Base-by-base conservation (phyloP, 2,113 vertebrate species). In the Aepyceros melampus region DNA sequence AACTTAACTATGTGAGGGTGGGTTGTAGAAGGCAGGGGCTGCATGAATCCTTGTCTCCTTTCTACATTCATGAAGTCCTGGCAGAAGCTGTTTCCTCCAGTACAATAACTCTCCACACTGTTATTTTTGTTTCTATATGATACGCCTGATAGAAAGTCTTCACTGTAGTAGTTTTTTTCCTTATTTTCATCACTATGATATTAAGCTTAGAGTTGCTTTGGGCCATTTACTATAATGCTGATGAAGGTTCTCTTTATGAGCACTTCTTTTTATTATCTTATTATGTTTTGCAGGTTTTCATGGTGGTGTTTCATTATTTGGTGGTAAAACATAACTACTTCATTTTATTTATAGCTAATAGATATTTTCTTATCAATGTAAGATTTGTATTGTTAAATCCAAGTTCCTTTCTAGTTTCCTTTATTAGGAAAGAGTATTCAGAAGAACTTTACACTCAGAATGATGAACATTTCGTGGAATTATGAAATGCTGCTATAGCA, bases 151-250 rank as follows among this genome's bases (percentile, higher is more conserved):
- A 89, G 36, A 23, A 87, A 89, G 1, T 40, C 55, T 76, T 94
- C 47, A 81, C 11, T 55, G n/a, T 87, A 96, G 96, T 95, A 16
- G 1, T 31, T 92, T 91, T 83, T 83, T 84, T 96, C 40, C 93
- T 98, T 96, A 4, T 0, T 98, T 98, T 94, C 91, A 91, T 92
- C 94, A 81, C 40, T 74, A 31, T 95, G 89, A 93, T 89, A 98
- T 98, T 98, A 98, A 98, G 45, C 71, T 95, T 90, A 95, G 86
- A 96, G 98, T 97, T 98, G 33, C 92, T 98, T 97, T 51, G 4
- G 86, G 79, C 88, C 15, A 97, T 98, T 98, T 98, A 87, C 92
- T 98, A 96, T 98, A 99, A 98, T 98, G 98, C 98, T 99, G 96
- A 99, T 98, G 90, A 98, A 98, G 83, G 45, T 97, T 97, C 74